Base-by-base conservation (phyloP, 2,797 vertebrate genomes). In the Salarias fasciatus region DNA sequence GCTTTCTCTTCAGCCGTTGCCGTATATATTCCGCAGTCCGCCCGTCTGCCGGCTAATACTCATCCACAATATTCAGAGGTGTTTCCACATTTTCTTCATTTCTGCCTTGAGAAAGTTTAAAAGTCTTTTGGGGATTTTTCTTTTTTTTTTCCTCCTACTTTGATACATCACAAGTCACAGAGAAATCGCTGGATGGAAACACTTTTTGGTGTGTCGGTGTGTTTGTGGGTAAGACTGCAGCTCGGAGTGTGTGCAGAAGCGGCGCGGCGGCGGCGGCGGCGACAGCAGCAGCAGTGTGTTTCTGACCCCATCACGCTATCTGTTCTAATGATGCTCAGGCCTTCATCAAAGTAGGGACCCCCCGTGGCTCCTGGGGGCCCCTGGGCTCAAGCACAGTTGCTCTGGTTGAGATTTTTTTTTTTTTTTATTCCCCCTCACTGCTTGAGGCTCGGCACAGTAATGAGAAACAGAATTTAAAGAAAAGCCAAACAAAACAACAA, bases 311-410 rank as follows among this genome's bases (percentile, higher is more conserved):
- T 87, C 83, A 63, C 81, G 75, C 75, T 84, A 82, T 88, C 86
- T 86, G 82, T 89, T 90, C 90, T 92, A 92, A 92, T 92, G 91
- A 92, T 90, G 89, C 85, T 86, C 87, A 90, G 88, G 82, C 88
- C 85, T 90, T 84, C 89, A 91, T 92, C 90, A 92, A 92, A 92
- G 89, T 88, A 79, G 79, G 86, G 84, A 84, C 87, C 87, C 91
- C 89, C 88, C 52, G 62, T 82, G 80, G 87, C 84, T 90, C 82
- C 69, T 75, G 63, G 69, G 79, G 84, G 86, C 83, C 89, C 88
- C 86, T 76, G 73, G 86, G 86, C 86, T 87, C 84, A 80, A 81
- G 69, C 87, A 69, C 80, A 80, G 83, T 85, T 86, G 81, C 82
- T 86, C 82, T 77, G 75, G 73, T 80, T 86, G 11, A 11, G 55